Base-by-base conservation (phyloP, 2,888 invertebrate genomes). In the Callinectes sapidus region DNA sequence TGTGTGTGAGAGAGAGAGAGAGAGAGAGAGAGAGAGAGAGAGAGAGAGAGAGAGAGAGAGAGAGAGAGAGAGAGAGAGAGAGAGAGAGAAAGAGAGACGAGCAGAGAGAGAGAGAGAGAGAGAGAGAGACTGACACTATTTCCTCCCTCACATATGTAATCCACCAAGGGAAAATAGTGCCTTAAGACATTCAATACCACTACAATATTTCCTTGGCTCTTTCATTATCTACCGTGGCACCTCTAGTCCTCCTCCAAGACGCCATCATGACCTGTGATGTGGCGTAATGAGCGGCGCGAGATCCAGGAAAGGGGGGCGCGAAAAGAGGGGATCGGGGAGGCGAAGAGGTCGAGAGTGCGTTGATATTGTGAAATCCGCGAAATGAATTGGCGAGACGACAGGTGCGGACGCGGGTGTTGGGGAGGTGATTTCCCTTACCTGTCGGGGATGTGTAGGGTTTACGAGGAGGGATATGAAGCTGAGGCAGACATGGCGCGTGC, bases 371-470 rank as follows among this genome's bases (percentile, higher is more conserved):
- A 81, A 81, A 81, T 81, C 81, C 81, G 32, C 14, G 35, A 16
- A 81, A 81, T 81, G 81, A 81, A 81, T 81, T 81, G 81, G 32
- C 35, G 81, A 81, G 81, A 81, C 35, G 81, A 81, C 81, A 35
- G 81, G 81, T 81, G 81, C 16, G 81, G 35, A 81, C 81, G 81
- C 32, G 81, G 32, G 81, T 71, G 35, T 81, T 81, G 32, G 81
- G 1, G 81, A 81, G 35, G 81, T 81, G 81, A 32, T 81, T 35
- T 81, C 81, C 81, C 81, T 81, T 81, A 81, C 81, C 81, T 81
- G 81, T 81, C 81, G 8, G 81, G 77, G 81, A 32, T 81, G 81
- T 81, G 81, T 81, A 81, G 81, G 81, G 32, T 16, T 81, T 81
- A 81, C 81, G 81, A 35, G 81, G 35, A 35, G 81, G 35, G 81